Conservation (phyloP, 2,888 invertebrate species). For the Drosophila algonquin region DNA sequence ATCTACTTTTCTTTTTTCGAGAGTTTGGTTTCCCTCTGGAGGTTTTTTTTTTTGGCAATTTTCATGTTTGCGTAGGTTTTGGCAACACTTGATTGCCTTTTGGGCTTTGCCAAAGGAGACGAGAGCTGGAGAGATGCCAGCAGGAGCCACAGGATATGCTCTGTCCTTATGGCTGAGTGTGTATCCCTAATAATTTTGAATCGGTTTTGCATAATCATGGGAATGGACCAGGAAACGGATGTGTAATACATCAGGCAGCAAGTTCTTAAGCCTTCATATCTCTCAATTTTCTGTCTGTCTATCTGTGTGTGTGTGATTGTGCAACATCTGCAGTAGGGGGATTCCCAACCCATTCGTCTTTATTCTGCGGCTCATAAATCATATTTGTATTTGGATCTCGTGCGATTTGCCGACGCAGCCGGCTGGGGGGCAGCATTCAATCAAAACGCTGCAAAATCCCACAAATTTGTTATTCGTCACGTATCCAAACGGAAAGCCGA, state of each 20-base stretch:
- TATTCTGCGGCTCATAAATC: conserved; percentile 64
- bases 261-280: conserved; percentile 17
- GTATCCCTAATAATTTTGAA: conserved; percentile 19
- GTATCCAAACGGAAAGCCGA: conserved; percentile 55
- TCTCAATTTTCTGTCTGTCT: conserved; percentile 1
- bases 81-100: conserved; percentile 75
- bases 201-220: conserved; percentile 21
- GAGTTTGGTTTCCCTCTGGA: conserved; percentile 45
- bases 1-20: conserved; percentile 23
- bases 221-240: conserved; percentile 28
- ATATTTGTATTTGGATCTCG: conserved; percentile 62
- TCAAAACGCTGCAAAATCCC: conserved; percentile 72
- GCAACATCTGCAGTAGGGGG: conserved; percentile 43
- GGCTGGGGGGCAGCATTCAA: conserved; percentile 59
- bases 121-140: conserved; percentile 31
- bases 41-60: conserved; percentile 54
- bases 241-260: conserved; percentile 50
- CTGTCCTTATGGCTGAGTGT: background rate
- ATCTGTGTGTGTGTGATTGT: conserved; percentile 15
- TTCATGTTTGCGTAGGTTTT: conserved; percentile 71
- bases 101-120: conserved; percentile 52
- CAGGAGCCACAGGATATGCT: conserved; percentile 2
- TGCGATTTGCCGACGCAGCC: background rate
- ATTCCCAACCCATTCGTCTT: conserved; percentile 23
- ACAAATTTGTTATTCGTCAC: conserved; percentile 76